Percentiles rank a stretch among this genome's conserved stretches.
phyloP scores from a whole-genome alignment of 2,797 vertebrate species.

The Squalus acanthias region DNA sequence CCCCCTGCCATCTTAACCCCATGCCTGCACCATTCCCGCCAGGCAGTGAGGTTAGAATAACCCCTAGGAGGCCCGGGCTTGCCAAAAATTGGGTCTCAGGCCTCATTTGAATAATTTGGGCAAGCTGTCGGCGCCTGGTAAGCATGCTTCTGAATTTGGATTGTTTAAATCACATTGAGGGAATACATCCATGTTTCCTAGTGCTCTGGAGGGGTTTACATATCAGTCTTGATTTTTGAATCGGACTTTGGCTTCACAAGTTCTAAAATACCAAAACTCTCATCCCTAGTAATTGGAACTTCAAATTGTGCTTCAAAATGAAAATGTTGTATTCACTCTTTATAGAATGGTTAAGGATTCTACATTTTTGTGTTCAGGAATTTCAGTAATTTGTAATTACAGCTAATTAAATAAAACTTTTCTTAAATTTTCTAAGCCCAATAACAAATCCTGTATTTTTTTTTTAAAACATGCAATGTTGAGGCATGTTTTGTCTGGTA shows the following conservation, averaged over 20 bases:
- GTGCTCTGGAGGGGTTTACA: background rate
- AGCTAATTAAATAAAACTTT: background rate
- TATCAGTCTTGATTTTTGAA: background rate
- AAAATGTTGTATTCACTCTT: background rate
- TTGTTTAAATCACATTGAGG: background rate
- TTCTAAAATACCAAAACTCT: background rate
- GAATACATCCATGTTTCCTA: background rate
- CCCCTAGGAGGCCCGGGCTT: background rate
- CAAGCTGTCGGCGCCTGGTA: rapidly evolving
- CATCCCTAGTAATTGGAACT: background rate
- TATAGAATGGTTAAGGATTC: background rate
- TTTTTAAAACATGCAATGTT: background rate
- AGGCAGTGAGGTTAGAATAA: background rate
- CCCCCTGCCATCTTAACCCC: background rate
- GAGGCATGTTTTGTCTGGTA: background rate
- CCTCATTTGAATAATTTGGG: background rate
- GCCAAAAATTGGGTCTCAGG: background rate
- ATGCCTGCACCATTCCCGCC: background rate
- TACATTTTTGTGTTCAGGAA: background rate
- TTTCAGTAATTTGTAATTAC: background rate
- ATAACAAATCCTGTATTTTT: background rate
- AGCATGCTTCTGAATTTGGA: background rate
- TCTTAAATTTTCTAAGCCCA: background rate
- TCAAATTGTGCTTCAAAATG: background rate
- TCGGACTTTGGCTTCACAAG: background rate